These are phyloP conservation scores for Siderastrea siderea DNA, from an alignment of 92 coral and sea anemone species.

Conservation along the genomic window DNA sequence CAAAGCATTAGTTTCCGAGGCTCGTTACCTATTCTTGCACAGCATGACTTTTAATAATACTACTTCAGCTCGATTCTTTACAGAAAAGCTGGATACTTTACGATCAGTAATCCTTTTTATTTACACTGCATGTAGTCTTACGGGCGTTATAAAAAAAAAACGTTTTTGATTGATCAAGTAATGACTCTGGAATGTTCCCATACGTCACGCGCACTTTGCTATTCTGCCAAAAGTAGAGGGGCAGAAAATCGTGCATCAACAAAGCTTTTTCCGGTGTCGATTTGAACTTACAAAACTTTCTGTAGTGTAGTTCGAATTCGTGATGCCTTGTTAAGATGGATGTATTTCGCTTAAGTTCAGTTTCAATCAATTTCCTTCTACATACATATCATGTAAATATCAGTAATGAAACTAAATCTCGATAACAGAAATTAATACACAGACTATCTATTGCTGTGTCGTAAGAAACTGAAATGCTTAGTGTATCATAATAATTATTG, in stretches of 20 bases:
- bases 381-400: neutral
- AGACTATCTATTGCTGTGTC: neutral
- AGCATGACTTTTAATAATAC: conserved; percentile 7
- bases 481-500: neutral
- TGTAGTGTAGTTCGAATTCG: neutral
- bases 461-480: neutral
- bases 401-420: neutral
- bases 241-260: too few relatives aligned
- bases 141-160: too few relatives aligned
- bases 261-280: neutral
- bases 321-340: neutral
- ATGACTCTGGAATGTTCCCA: neutral
- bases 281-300: neutral
- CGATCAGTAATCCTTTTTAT: neutral
- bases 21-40: conserved; percentile 3
- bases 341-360: neutral
- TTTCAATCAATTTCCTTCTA: conserved; percentile 4
- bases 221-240: too few relatives aligned
- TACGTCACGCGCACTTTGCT: neutral
- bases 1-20: neutral
- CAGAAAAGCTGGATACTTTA: conserved; percentile 4
- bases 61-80: neutral
- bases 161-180: neutral
- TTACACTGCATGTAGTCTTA: neutral
- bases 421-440: neutral